phyloP scores from a whole-genome alignment of 2,888 invertebrate genomes.

The Hoplodrina ambigua region DNA sequence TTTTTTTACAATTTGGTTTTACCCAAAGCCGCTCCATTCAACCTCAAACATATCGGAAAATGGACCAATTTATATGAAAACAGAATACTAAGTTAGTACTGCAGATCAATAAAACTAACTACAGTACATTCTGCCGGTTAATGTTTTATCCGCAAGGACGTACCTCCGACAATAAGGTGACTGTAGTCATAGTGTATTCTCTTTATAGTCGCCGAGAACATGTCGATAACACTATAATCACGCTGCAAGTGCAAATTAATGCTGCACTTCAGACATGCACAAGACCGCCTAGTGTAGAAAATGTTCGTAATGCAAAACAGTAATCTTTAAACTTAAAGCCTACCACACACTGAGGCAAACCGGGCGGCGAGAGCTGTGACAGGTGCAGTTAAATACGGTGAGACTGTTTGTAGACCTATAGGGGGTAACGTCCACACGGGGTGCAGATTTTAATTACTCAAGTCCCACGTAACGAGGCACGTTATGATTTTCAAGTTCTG shows the following conservation, averaged over 20 bases:
- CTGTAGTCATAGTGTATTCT: background rate
- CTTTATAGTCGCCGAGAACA: slow-evolving; percentile 30
- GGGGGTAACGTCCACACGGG: too few species aligned
- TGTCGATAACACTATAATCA: slow-evolving; percentile 42
- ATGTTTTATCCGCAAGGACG: slow-evolving; percentile 54
- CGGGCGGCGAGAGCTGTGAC: too few species aligned
- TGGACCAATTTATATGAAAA: background rate
- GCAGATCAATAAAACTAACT: slow-evolving; percentile 49
- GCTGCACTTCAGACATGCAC: slow-evolving; percentile 22
- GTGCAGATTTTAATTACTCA: too few species aligned
- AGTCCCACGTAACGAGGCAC: too few species aligned
- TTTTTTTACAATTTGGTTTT: background rate
- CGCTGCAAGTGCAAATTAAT: slow-evolving; percentile 50
- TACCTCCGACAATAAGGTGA: slow-evolving; percentile 20
- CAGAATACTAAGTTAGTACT: slow-evolving; percentile 8
- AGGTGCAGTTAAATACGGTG: too few species aligned
- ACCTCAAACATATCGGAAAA: background rate
- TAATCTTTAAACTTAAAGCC: slow-evolving; percentile 13
- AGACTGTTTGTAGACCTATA: too few species aligned
- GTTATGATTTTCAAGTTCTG: too few species aligned
- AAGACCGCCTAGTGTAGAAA: slow-evolving; percentile 21
- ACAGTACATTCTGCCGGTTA: slow-evolving; percentile 42
- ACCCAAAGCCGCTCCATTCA: background rate
- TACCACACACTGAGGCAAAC: background rate
- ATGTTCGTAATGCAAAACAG: slow-evolving; percentile 21